phyloP scores from a whole-genome alignment of 2,888 invertebrate species.

The Nowickia ferox region DNA sequence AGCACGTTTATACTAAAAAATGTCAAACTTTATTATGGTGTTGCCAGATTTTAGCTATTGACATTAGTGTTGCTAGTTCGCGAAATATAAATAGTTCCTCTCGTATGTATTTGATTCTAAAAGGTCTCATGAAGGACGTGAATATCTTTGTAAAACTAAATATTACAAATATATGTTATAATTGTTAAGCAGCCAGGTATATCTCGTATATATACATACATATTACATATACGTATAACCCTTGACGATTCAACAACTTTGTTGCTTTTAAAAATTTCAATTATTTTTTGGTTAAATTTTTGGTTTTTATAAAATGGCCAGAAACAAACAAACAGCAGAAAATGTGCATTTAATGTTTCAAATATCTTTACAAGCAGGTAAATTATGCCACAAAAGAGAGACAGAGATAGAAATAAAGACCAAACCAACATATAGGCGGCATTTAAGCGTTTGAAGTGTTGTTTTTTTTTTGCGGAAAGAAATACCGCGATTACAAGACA shows the following conservation, averaged over 20 bases:
- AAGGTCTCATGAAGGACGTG: no score
- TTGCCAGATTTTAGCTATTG: no score
- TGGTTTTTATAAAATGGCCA: neutral
- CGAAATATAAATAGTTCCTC: no score
- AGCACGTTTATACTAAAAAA: no score
- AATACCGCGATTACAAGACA: constrained; percentile 47
- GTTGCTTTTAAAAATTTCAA: constrained; percentile 22
- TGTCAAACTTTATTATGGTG: no score
- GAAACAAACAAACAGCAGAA: constrained; percentile 7
- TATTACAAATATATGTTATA: no score
- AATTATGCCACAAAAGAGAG: neutral
- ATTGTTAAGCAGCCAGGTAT: no score
- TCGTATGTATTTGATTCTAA: no score
- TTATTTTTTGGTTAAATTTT: constrained; percentile 22
- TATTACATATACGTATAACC: no score
- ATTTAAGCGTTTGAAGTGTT: constrained; percentile 56
- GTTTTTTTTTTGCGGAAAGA: constrained; percentile 38
- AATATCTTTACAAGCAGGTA: constrained; percentile 42
- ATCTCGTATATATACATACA: no score
- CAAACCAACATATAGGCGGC: constrained; percentile 41
- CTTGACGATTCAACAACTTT: neutral
- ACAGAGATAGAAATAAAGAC: neutral
- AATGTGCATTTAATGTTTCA: constrained; percentile 60
- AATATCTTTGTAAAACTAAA: no score
- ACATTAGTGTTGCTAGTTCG: no score